Evolutionary conservation across 2,113 vertebrate species (phyloP).

Genomic region (Tyto alba): DNA sequence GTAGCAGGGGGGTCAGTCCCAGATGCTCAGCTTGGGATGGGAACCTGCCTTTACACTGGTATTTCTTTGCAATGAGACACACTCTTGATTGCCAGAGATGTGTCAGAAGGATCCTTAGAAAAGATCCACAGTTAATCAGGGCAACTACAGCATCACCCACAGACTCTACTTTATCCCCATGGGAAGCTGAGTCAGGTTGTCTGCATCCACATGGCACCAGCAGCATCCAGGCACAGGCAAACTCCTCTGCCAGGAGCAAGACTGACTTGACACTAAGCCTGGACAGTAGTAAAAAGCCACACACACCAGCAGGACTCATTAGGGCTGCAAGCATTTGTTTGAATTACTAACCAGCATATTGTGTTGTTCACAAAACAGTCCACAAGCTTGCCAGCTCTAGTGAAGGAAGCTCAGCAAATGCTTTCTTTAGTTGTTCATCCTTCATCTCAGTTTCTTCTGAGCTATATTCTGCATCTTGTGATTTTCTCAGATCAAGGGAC

Average conservation of each 20-base stretch:
- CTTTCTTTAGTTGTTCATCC: background rate
- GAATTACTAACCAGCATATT: background rate
- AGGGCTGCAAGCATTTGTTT: background rate
- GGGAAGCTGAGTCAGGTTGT: background rate
- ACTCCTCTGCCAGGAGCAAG: background rate
- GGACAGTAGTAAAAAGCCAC: background rate
- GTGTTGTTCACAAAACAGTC: background rate
- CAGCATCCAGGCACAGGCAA: background rate
- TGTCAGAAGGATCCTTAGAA: background rate
- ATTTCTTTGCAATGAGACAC: background rate
- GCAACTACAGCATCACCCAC: background rate
- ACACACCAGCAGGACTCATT: background rate
- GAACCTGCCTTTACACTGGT: background rate
- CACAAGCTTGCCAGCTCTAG: background rate
- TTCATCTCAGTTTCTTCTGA: background rate
- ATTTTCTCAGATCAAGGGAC: background rate
- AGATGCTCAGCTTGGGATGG: background rate
- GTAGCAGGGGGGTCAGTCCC: fast-evolving
- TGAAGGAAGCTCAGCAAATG: background rate
- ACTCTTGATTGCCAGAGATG: background rate
- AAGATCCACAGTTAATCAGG: background rate
- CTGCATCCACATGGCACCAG: background rate
- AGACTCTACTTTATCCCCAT: background rate
- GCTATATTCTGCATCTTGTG: background rate
- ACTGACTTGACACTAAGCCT: background rate